Evolutionary conservation across 2,113 vertebrate genomes (phyloP).

Genomic region (Hippocampus comes): DNA sequence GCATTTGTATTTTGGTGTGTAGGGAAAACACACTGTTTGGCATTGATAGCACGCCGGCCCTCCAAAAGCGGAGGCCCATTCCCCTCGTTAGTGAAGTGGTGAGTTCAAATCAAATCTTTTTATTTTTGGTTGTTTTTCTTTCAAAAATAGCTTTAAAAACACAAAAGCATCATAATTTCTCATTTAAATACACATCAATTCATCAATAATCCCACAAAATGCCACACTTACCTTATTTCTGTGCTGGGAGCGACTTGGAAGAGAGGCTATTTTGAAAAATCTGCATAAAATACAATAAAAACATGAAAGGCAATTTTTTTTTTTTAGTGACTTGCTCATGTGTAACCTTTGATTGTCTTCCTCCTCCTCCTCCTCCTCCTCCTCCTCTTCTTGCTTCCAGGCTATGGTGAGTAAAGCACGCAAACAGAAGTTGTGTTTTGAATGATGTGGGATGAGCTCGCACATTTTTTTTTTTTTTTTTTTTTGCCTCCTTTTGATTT

Average conservation of each 20-base stretch:
- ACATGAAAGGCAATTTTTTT: neutral
- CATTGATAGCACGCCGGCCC: constrained; percentile 95
- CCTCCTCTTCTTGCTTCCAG: constrained; percentile 22
- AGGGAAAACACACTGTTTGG: constrained; percentile 88
- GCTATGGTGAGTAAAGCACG: constrained; percentile 62
- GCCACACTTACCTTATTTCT: too few species aligned
- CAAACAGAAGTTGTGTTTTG: neutral
- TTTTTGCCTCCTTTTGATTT: neutral
- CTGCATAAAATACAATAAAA: neutral
- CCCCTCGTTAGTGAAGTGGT: constrained; percentile 97
- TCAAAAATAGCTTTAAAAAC: too few species aligned
- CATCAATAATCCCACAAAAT: too few species aligned
- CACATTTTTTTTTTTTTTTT: neutral
- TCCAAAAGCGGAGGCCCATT: constrained; percentile 87
- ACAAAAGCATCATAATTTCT: too few species aligned
- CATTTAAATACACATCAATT: neutral
- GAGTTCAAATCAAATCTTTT: constrained; percentile 49
- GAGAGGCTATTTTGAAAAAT: neutral
- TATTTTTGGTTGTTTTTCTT: neutral
- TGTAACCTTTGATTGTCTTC: constrained; percentile 37
- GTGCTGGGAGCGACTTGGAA: neutral
- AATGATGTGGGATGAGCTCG: constrained; percentile 3
- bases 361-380: constrained; percentile 15
- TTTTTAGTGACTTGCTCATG: constrained; percentile 21
- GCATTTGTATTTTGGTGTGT: constrained; percentile 30